Percentiles rank a stretch among this genome's conserved stretches.
phyloP scores from a whole-genome alignment of 2,113 vertebrate species.

The Halichoerus grypus region DNA sequence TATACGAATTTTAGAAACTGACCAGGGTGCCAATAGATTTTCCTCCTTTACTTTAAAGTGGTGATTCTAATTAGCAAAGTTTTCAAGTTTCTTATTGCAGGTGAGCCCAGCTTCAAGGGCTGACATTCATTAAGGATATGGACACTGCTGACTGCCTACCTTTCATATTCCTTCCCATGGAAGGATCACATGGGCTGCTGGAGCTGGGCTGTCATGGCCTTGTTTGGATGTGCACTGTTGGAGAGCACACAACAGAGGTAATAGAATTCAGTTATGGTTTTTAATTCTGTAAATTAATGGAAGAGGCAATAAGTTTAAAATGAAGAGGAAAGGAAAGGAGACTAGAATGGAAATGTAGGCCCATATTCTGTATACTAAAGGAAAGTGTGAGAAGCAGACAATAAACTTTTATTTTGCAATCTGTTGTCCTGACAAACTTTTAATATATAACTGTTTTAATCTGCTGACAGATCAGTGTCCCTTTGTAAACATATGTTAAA shows the following conservation, averaged over 20 bases:
- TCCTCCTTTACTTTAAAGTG: conserved; percentile 29
- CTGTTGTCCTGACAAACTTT: conserved; percentile 73
- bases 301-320: conserved; percentile 60
- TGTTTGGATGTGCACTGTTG: not conserved
- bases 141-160: not conserved
- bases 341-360: conserved; percentile 49
- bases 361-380: conserved; percentile 43
- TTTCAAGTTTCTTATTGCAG: conserved; percentile 27
- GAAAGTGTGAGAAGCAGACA: conserved; percentile 60
- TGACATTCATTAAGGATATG: conserved; percentile 48
- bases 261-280: conserved; percentile 63
- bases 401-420: conserved; percentile 77
- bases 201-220: not conserved
- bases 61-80: conserved; percentile 52
- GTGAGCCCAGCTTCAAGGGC: not conserved
- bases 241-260: conserved; percentile 53
- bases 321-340: conserved; percentile 65
- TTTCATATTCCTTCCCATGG: not conserved
- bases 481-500: conserved; percentile 72
- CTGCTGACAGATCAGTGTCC: conserved; percentile 15
- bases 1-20: not conserved
- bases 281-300: conserved; percentile 73
- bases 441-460: conserved; percentile 54
- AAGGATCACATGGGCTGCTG: not conserved
- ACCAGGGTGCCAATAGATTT: conserved; percentile 47